Evolutionary conservation across 2,113 vertebrate species (phyloP).

Genomic region (Danio rerio): DNA sequence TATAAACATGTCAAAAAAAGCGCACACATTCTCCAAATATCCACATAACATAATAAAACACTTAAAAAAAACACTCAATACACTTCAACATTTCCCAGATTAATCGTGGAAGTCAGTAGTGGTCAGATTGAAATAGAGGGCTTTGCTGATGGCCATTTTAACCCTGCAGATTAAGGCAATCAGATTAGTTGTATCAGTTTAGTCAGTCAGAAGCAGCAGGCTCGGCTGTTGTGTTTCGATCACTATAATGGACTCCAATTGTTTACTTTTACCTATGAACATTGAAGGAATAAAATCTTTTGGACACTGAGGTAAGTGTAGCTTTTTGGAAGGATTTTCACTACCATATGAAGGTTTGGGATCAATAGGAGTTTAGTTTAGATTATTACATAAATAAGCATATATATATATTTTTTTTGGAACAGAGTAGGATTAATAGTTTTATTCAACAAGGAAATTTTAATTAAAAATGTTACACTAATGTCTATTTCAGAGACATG

Average conservation of each 20-base stretch:
- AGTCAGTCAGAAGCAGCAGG: conserved; percentile 52
- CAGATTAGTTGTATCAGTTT: conserved; percentile 85
- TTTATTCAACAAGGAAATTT: neutral
- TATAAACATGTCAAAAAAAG: neutral
- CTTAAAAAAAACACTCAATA: neutral
- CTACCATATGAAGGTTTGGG: neutral
- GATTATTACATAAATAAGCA: no score
- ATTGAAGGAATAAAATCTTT: neutral
- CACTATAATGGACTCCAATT: conserved; percentile 6
- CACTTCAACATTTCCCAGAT: neutral
- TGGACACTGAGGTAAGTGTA: conserved; percentile 15
- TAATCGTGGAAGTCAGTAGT: neutral
- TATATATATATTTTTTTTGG: neutral
- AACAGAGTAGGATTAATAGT: neutral
- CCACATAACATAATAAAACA: neutral
- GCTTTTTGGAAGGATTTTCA: neutral
- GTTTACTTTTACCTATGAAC: neutral
- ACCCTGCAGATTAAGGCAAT: conserved; percentile 91
- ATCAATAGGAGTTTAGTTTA: neutral
- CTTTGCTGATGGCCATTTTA: conserved; percentile 74
- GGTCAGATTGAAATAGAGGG: conserved; percentile 65
- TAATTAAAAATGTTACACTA: neutral
- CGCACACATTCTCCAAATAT: neutral
- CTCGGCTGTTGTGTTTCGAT: conserved; percentile 33
- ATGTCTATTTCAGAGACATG: neutral